Base-by-base conservation (phyloP, 2,113 vertebrate species). In the Anoplopoma fimbria region DNA sequence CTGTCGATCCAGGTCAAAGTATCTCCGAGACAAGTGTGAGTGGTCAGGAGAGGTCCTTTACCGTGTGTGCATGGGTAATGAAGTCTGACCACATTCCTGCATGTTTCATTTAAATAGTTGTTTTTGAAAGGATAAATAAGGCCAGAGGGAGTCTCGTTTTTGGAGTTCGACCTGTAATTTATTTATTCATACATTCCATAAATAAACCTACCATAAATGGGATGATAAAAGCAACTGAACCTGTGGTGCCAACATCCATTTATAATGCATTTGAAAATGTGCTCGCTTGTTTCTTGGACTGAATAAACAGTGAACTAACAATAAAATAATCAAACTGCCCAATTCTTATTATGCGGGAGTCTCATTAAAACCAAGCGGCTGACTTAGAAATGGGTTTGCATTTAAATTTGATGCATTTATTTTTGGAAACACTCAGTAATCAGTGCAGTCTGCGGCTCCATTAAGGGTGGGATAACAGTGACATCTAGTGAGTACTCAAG, bases 401-500 rank as follows among this genome's bases (percentile, higher is more conserved):
- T 85, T 82, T 84, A 5, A 68, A 79, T 81, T 76, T 34, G 38
- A 76, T 79, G 69, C 49, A 21, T 80, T 76, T 51, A 36, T 71
- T 69, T 84, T 57, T 34, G 25, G 23, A 34, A 53, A 33, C 51
- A 14, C 42, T 12, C 58, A 34, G 45, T 10, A 27, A 83, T 71
- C 38, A 60, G 40, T 60, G 67, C 19, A 21, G 47, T 3, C 25
- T 31, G n/a, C 31, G n/a, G 27, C 23, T 27, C 6, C 4, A 23
- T 6, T 1, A 61, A 62, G 19, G 60, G 27, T 80, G 81, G 71
- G 42, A 75, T 31, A 90, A 93, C 72, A 94, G 91, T 70, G 93
- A 85, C 93, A 92, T 84, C 93, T 91, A 93, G 90, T 90, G 93
- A 70, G 38, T 6, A 69, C 6, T 42, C 19, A 17, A 4, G 47